Evolutionary conservation across 2,113 vertebrate species (phyloP).

Genomic region (Pseudopodoces humilis): DNA sequence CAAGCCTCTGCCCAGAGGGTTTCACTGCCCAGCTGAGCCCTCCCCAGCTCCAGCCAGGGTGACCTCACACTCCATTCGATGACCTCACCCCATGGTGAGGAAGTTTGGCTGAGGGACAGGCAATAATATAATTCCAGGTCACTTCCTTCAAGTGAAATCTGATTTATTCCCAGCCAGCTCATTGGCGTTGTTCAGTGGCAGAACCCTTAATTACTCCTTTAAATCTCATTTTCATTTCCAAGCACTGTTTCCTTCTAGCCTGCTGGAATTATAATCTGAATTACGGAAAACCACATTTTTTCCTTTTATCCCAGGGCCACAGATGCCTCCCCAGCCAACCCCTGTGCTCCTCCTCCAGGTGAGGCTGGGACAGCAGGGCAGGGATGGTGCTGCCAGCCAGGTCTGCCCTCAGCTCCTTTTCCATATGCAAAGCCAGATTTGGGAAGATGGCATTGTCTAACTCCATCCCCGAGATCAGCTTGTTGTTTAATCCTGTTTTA

Average conservation of each 20-base stretch:
- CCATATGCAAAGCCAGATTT: neutral
- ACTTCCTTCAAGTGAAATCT: neutral
- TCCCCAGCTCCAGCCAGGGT: neutral
- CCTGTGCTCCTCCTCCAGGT: rapidly evolving
- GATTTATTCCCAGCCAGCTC: constrained; percentile 38
- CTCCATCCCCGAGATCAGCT: neutral
- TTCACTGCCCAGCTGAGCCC: neutral
- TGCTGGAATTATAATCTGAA: neutral
- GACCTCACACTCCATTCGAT: neutral
- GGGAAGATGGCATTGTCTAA: neutral
- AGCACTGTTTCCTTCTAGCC: neutral
- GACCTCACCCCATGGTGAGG: neutral
- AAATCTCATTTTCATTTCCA: constrained; percentile 32
- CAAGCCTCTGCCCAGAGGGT: neutral
- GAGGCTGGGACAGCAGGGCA: neutral
- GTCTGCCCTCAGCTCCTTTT: neutral
- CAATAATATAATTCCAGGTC: constrained; percentile 22
- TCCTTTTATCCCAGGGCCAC: neutral
- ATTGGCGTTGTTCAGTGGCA: neutral
- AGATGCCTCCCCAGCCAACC: neutral
- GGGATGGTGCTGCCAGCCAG: neutral
- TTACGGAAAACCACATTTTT: neutral
- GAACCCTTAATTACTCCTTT: constrained; percentile 22
- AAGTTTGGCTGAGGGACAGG: neutral
- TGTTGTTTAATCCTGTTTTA: neutral